Base-by-base conservation (phyloP, 2,113 vertebrate species). In the Otocyon megalotis region DNA sequence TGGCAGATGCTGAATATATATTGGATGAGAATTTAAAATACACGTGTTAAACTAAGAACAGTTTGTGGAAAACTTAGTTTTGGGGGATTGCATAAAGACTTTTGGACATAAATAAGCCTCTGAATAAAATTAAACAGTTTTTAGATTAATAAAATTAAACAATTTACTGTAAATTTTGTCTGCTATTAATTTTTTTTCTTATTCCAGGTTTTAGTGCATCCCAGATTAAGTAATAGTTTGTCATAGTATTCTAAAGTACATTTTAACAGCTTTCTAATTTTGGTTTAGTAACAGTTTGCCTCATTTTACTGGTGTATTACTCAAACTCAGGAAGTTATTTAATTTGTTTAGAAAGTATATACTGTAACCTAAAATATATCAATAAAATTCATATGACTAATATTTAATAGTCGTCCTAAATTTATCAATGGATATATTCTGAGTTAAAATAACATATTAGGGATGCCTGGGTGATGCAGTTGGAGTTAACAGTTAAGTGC, bases 331-430 rank as follows among this genome's bases (percentile, higher is more conserved):
- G 37, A 80, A 65, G 17, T 3, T 35, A 3, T 86, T 90, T 90
- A 81, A 67, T 77, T 74, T 88, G 30, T 72, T 16, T 65, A 53
- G 58, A 58, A 96, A 86, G 53, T 28, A 81, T 19, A 48, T 60
- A 56, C 4, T 76, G 22, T 88, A 56, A 71, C 30, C 12, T 81
- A 94, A 94, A 74, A 56, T 81, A 48, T 63, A 69, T 74, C 30
- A 37, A 60, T 30, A 54, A 89, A 84, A 65, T 63, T 53, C 15
- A 26, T 72, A 11, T 80, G 28, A 5, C 6, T 9, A 56, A 10
- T 76, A 96, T 48, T 85, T 89, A 83, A 83, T 69, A 50, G 35
- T 43, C 24, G 84, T 89, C 84, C 69, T 79, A 77, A 77, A 93
- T n/a, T 50, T 88, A 20, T 50, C 48, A n/a, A 5, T 20, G 63